Conservation (phyloP, 2,113 vertebrate genomes). For the Atractosteus spatula region DNA sequence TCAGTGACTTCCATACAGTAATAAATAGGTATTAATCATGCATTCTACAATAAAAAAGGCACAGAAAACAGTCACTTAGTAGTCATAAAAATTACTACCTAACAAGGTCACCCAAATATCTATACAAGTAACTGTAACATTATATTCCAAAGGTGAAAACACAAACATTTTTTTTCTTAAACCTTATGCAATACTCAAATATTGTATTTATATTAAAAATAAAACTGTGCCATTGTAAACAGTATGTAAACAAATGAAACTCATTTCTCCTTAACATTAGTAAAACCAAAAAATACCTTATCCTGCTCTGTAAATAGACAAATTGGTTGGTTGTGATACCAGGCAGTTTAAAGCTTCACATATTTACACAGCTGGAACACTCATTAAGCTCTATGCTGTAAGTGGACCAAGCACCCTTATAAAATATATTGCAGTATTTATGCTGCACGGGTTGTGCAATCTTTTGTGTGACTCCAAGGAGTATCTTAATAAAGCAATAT, state of each 20-base stretch:
- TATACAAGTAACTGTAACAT: slow-evolving; percentile 95
- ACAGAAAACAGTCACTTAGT: slow-evolving; percentile 98
- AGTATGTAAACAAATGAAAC: slow-evolving; percentile 98
- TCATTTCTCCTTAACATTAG: slow-evolving; percentile 77
- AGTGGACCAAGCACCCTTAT: background rate
- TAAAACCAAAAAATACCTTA: slow-evolving; percentile 62
- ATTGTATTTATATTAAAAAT: slow-evolving; percentile 85
- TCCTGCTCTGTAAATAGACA: slow-evolving; percentile 63
- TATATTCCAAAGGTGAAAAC: slow-evolving; percentile 98
- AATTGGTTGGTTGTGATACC: slow-evolving; percentile 70
- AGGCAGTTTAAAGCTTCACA: slow-evolving; percentile 81
- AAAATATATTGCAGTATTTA: slow-evolving; percentile 13
- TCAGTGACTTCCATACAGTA: slow-evolving; percentile 92
- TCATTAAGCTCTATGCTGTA: background rate
- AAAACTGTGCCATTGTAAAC: slow-evolving; percentile 97
- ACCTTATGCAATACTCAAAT: slow-evolving; percentile 95
- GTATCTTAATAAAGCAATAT: too few species aligned
- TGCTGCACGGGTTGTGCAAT: too few species aligned
- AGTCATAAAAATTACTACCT: slow-evolving; percentile 97
- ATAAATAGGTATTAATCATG: slow-evolving; percentile 96
- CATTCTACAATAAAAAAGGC: slow-evolving; percentile 95
- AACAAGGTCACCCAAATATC: slow-evolving; percentile 92
- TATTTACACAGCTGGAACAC: slow-evolving; percentile 68
- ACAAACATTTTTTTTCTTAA: slow-evolving; percentile 84
- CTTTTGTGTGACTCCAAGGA: too few species aligned